These are phyloP conservation scores for Masnerella sp. DNA, from an alignment of 2,888 invertebrate species.

Conservation along the genomic window DNA sequence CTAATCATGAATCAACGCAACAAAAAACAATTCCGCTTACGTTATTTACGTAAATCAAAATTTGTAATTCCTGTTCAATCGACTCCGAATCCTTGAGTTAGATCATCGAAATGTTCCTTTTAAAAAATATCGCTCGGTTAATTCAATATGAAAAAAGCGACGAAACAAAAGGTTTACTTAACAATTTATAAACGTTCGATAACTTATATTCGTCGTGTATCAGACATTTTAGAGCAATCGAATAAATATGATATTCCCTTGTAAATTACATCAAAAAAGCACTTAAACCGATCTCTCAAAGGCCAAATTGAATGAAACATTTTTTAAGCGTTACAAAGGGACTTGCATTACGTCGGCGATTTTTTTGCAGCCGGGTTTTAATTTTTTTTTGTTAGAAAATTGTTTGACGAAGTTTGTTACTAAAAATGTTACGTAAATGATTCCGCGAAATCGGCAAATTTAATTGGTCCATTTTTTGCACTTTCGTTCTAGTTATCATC, in stretches of 20 bases:
- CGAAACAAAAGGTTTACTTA: slow-evolving; percentile 9
- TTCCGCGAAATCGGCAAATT: slow-evolving; percentile 2
- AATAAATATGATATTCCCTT: slow-evolving; percentile 15
- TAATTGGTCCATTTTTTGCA: slow-evolving; percentile 3
- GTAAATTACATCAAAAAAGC: slow-evolving; percentile 44
- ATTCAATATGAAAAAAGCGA: neutral
- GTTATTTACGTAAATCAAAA: slow-evolving; percentile 42
- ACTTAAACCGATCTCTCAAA: slow-evolving; percentile 35
- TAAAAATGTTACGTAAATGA: slow-evolving; percentile 30
- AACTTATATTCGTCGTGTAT: slow-evolving; percentile 12
- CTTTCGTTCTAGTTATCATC: too few species aligned
- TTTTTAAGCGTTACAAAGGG: slow-evolving; percentile 35
- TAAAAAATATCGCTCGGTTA: neutral
- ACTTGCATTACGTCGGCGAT: slow-evolving; percentile 7
- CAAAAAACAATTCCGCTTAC: slow-evolving; percentile 44
- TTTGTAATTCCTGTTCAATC: slow-evolving; percentile 7
- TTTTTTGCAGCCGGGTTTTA: slow-evolving; percentile 17
- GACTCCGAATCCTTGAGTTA: neutral
- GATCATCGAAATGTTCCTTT: neutral
- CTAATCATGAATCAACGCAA: slow-evolving; percentile 42
- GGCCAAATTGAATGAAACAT: slow-evolving; percentile 32
- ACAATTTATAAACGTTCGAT: slow-evolving; percentile 24
- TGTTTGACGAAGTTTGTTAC: slow-evolving; percentile 34
- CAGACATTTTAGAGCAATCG: slow-evolving; percentile 23
- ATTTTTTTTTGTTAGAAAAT: slow-evolving; percentile 24